Base-by-base conservation (phyloP, 2,888 invertebrate species). In the Harpagoxenus sublaevis region DNA sequence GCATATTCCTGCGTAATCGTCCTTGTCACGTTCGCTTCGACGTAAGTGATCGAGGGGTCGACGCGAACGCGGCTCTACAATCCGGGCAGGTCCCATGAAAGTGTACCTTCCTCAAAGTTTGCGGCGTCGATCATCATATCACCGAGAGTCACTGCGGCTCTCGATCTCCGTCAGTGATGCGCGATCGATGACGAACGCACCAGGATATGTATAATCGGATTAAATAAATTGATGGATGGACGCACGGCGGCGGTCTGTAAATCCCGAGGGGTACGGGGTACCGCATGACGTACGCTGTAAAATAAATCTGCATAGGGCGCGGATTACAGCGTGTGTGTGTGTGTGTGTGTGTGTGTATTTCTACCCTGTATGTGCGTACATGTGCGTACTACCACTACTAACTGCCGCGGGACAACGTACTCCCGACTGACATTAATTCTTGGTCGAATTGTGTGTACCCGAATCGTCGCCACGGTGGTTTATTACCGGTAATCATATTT, bases 191-290 rank as follows among this genome's bases (percentile, higher is more conserved):
- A 93, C 91, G 93, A 92, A 93, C 88, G 91, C 92, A 60, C 48
- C 48, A 89, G 89, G 90, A 89, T 93, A 90, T 88, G 87, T 79
- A 90, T 93, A 93, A 93, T 93, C 93, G 92, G 93, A 93, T 93
- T 92, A 93, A 92, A 92, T 92, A 90, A 92, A 93, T 93, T 92
- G 93, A 93, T 93, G 91, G 92, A 93, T 93, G 92, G 91, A 91
- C 91, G 87, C 87, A 79, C 88, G 86, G 90, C 75, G 77, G 88
- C 83, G 88, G 92, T 88, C 89, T 89, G 89, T 83, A 90, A 91
- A 92, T 90, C 90, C 92, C 89, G 75, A 85, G 77, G 66, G 88
- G 90, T 86, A 84, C 86, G 83, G 87, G 86, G n/a, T 28, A 48
- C 42, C 18, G 60, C 86, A 85, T 83, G 88, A 91, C 91, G 91